Conservation (phyloP, 92 coral and sea anemone genomes). For the Diadumene lineata region DNA sequence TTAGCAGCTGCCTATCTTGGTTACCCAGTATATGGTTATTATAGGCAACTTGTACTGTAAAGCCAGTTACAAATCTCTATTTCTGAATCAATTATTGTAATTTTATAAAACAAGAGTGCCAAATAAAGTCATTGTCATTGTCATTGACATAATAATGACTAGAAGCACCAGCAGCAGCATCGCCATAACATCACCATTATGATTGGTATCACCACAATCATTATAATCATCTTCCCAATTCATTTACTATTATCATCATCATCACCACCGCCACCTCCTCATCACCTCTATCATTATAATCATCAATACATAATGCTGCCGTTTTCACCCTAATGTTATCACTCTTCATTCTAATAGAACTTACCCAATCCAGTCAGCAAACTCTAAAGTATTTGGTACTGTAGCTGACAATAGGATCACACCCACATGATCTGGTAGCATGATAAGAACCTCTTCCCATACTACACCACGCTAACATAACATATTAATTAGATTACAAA, state of each 20-base stretch:
- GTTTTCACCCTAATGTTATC: background rate
- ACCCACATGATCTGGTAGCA: conserved; percentile 95
- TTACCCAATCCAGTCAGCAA: conserved; percentile 99
- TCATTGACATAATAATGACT: too few relatives aligned
- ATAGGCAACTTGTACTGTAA: too few relatives aligned
- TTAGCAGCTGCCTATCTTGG: too few relatives aligned
- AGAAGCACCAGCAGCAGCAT: too few relatives aligned
- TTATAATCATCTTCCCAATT: background rate
- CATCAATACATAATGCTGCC: background rate
- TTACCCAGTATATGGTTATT: too few relatives aligned
- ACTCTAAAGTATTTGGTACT: conserved; percentile 94
- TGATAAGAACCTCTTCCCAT: conserved; percentile 97
- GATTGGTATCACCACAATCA: background rate
- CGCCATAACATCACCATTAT: background rate
- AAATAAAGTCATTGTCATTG: too few relatives aligned
- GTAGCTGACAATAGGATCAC: conserved; percentile 93
- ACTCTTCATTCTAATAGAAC: background rate
- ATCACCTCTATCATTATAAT: conserved; percentile 4
- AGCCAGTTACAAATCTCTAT: too few relatives aligned
- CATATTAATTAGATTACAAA: background rate
- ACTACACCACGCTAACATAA: conserved; percentile 88
- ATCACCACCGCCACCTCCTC: background rate
- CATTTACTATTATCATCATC: background rate
- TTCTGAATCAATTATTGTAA: too few relatives aligned
- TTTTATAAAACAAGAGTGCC: too few relatives aligned